Evolutionary conservation across 1,140 invertebrate genomes (phyloP), one percentile per base, ranked within the genome.

Genomic region (Subanguina moxae): DNA sequence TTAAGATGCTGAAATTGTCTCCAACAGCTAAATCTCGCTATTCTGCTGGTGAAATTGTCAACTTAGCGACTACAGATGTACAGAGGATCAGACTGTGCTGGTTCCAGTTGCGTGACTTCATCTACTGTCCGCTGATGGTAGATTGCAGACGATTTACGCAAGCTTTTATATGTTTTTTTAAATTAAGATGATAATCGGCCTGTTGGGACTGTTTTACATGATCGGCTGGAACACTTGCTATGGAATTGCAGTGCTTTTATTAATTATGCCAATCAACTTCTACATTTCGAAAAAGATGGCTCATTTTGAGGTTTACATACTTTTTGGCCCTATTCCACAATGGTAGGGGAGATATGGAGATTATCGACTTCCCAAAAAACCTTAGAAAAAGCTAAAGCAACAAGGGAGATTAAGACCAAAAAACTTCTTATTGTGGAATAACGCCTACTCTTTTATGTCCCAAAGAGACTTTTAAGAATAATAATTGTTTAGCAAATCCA

Each of bases 1-100:
- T n/a, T n/a, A n/a, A 71, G 70, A 75, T 75, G 71, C 15, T 72
- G 15, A 61, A 64, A n/a, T 45, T 72, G 11, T 73, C 71, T 42
- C 45, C 72, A 11, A 17, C 70, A 13, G 63, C 74, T 17, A 32
- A 65, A 28, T 45, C 56, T 15, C 45, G 57, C 17, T 69, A 68
- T 28, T 67, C 71, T 30, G 59, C 73, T 17, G 71, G 71, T 17
- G 72, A 75, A 59, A 61, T 72, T 62, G 15, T 76, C 15, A 72
- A 72, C 23, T 38, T 66, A 17, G 30, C 68, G 42, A 74, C 74
- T 38, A 64, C 57, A 1, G 71, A 72, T 25, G 38, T 72, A 15
- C 28, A 42, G 0, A 72, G 61, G 19, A 13, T 62, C 42, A 23
- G 46, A n/a, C 30, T 7, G 27, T 76, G 70, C 27, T 72, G 74